Percentiles rank a stretch among this genome's conserved stretches.
These are phyloP conservation scores for Sanderia malayensis DNA, from an alignment of 30 jellyfish, hydroid and myxozoan genomes.

Conservation along the genomic window DNA sequence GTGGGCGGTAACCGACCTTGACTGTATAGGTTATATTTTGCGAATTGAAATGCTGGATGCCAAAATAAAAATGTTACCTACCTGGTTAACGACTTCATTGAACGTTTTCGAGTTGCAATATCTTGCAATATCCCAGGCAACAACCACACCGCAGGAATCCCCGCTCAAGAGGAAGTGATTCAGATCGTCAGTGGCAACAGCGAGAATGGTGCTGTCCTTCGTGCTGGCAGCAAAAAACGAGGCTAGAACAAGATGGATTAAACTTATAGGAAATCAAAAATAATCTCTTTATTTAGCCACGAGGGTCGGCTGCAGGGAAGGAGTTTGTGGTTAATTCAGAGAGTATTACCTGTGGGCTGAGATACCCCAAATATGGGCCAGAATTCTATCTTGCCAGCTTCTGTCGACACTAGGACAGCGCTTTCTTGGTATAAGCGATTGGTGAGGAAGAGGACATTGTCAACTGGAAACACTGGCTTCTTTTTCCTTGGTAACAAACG, in stretches of 20 bases:
- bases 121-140: constrained; percentile 48
- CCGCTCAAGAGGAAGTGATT: constrained; percentile 63
- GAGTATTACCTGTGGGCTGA: constrained; percentile 45
- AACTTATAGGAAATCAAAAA: neutral
- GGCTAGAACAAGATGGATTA: constrained; percentile 33
- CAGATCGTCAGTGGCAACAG: constrained; percentile 58
- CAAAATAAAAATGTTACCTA: no score
- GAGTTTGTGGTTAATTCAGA: neutral
- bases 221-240: constrained; percentile 54
- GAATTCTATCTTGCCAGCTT: constrained; percentile 59
- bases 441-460: constrained; percentile 54
- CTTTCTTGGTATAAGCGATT: constrained; percentile 51
- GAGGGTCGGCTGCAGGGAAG: no score
- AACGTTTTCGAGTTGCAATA: constrained; percentile 57
- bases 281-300: neutral
- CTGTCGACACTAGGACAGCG: constrained; percentile 54
- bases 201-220: constrained; percentile 22
- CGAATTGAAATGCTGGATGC: no score
- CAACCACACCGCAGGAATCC: constrained; percentile 56
- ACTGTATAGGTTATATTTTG: no score
- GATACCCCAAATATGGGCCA: constrained; percentile 67
- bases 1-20: no score
- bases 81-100: constrained; percentile 64
- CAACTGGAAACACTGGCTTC: constrained; percentile 41
- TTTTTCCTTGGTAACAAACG: constrained; percentile 5